Conservation (phyloP, 1,140 invertebrate genomes). For the Eupristina koningsbergeri region DNA sequence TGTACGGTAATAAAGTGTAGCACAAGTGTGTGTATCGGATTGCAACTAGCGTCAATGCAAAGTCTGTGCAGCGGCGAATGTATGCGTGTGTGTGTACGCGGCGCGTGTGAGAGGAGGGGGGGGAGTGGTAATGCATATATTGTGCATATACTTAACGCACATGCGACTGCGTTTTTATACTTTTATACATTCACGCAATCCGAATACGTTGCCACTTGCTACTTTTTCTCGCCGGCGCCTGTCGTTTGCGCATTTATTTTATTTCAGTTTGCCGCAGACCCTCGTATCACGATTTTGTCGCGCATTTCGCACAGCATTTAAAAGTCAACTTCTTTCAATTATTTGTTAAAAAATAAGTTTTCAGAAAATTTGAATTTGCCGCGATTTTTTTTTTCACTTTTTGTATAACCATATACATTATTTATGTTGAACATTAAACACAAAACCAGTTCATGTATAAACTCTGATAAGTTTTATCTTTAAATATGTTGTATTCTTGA, state of each 20-base stretch:
- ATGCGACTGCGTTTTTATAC: neutral
- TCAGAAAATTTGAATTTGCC: too few species aligned
- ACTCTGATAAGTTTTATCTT: neutral
- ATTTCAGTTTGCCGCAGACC: conserved; percentile 53
- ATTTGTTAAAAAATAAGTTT: too few species aligned
- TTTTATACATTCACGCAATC: neutral
- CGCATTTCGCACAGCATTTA: neutral
- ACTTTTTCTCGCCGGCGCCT: conserved; percentile 40
- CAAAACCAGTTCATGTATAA: neutral
- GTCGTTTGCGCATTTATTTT: conserved; percentile 7
- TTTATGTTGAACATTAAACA: too few species aligned
- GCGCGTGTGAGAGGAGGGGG: too few species aligned
- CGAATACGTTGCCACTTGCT: conserved; percentile 2
- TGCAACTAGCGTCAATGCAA: too few species aligned
- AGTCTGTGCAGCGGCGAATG: too few species aligned
- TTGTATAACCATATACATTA: too few species aligned
- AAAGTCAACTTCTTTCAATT: neutral
- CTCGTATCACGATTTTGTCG: conserved; percentile 50
- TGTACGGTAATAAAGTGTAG: neutral
- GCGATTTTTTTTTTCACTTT: too few species aligned
- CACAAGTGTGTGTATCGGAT: neutral
- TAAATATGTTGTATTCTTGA: neutral
- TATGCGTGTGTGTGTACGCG: too few species aligned
- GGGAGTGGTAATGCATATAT: too few species aligned
- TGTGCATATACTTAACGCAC: neutral